phyloP scores from a whole-genome alignment of 2,113 vertebrate genomes.

The Gambusia holbrooki region DNA sequence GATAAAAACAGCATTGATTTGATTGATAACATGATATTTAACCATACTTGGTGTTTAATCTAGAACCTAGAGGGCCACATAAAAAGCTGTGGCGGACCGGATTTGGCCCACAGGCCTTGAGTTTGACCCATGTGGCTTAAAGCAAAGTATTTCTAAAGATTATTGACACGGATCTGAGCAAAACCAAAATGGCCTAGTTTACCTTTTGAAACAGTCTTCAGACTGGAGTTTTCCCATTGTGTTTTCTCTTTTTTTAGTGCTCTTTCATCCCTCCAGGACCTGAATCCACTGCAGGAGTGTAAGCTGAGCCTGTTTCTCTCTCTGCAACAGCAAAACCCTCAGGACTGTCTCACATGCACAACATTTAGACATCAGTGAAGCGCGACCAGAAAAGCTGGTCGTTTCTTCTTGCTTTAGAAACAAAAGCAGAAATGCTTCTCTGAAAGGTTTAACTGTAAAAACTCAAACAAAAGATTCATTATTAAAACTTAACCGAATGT shows the following conservation, averaged over 20 bases:
- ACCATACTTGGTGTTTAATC: too few species aligned
- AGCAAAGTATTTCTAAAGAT: too few species aligned
- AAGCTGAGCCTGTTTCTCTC: conserved; percentile 44
- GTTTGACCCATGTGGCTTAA: too few species aligned
- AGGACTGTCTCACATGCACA: neutral
- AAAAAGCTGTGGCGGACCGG: too few species aligned
- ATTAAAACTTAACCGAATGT: neutral
- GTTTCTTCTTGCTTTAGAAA: neutral
- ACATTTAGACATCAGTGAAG: neutral
- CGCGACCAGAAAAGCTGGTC: too few species aligned
- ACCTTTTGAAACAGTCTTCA: conserved; percentile 2
- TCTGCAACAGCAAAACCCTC: neutral
- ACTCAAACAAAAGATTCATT: neutral
- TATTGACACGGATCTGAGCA: neutral
- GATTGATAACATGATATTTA: too few species aligned
- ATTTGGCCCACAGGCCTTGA: too few species aligned
- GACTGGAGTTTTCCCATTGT: conserved; percentile 27
- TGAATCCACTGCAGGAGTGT: conserved; percentile 47
- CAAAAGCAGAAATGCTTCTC: too few species aligned
- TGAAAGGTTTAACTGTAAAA: neutral
- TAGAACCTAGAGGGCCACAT: too few species aligned
- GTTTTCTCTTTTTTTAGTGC: conserved; percentile 1
- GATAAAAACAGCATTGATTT: too few species aligned
- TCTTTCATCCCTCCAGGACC: conserved; percentile 33
- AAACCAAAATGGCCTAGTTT: conserved; percentile 2